Base-by-base conservation (phyloP, 1,140 invertebrate species). In the Papilio machaon region DNA sequence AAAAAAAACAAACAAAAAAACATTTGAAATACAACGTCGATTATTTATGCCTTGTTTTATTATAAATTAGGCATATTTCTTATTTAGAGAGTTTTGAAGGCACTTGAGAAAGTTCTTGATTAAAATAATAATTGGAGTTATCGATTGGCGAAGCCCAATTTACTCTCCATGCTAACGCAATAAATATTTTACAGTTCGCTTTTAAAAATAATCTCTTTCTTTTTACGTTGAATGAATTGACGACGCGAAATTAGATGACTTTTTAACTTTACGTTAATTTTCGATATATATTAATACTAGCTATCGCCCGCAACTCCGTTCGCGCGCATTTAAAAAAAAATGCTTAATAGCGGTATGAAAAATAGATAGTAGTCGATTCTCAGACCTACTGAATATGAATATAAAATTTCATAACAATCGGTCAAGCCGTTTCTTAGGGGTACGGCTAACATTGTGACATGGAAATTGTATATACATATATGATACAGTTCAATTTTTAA, bases 71-170 rank as follows among this genome's bases (percentile, higher is more conserved):
- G 30, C 30, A 70, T 70, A 70, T 11, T 67, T 70, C 30, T 35
- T 35, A 70, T 70, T 64, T 64, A 35, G 64, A 35, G 64, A 70
- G 64, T 15, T 70, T 70, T 70, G 13, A 70, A 70, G 38, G 64
- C 64, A 38, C 64, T 70, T 38, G 64, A 70, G 64, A 70, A 70
- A 70, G 64, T 70, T 38, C 64, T 30, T 70, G 64, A 70, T 70
- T 70, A 38, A 38, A 70, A 70, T 70, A 70, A 30, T 35, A 70
- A 70, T 70, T 70, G 23, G 30, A 15, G 11, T 35, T 70, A 70
- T 70, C 64, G 23, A 70, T 70, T 35, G 23, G 13, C 35, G 23
- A 15, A 35, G 30, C 4, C 2, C 30, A 70, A 70, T 35, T 35
- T 70, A 2, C 23, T 13, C 30, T 70, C 30, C 30, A 9, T 2